Base-by-base conservation (phyloP, 2,888 invertebrate genomes). In the Ormyrus labotus region DNA sequence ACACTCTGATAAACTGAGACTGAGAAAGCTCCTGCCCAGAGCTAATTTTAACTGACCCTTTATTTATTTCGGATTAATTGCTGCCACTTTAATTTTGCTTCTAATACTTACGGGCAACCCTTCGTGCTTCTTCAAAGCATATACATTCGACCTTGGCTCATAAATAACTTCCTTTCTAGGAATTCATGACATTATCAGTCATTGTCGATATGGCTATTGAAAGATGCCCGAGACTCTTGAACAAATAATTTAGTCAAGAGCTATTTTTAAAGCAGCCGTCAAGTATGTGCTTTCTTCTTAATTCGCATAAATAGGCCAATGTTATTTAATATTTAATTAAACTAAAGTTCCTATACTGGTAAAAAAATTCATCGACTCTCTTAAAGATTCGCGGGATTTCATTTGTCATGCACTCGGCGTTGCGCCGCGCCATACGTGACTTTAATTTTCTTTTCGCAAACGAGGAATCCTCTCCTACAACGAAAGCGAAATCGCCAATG, bases 401-500 rank as follows among this genome's bases (percentile, higher is more conserved):
- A 53, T 63, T 76, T 61, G 11, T 57, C 19, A 80, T 80, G 74
- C 75, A 60, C 53, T 55, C 58, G 51, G 7, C 70, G 75, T 75
- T 50, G 19, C 19, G 19, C 2, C 19, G 19, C 19, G 19, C 19
- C 45, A 48, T 67, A 80, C 80, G 80, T 80, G 80, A 80, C 76
- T 80, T 72, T 9, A 76, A 80, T 80, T 64, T 65, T 68, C 51
- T 76, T 67, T 11, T 19, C 19, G 19, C 19, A 55, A 73, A 78
- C 34, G 10, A 7, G 8, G 13, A 10, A 71, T 58, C 7, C 34
- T 55, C 61, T 61, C n/a, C 65, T 48, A 53, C 57, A 50, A 69
- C 13, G 73, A 79, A 79, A 79, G 63, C 64, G 69, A 73, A 74
- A 79, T 69, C 63, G 67, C 34, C 60, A 19, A 58, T 48, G 72